Evolutionary conservation across 2,113 vertebrate genomes (phyloP).

Genomic region (Rhagologus leucostigma): DNA sequence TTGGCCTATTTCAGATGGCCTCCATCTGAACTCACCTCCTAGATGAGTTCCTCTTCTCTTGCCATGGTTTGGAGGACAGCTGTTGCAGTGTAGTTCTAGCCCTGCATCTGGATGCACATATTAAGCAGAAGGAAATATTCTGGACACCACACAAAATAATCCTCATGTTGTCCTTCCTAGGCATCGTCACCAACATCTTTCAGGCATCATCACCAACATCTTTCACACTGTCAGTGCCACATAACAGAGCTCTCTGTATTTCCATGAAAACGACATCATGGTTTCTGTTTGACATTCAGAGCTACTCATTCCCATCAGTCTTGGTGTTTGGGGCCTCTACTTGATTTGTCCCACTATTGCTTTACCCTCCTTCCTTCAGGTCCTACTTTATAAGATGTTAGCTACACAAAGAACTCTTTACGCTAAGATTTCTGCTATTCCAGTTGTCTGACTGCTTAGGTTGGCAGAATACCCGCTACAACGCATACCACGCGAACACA

Average conservation of each 20-base stretch:
- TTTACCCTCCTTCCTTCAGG: neutral
- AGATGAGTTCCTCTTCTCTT: neutral
- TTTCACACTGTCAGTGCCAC: neutral
- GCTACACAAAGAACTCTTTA: neutral
- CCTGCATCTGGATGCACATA: neutral
- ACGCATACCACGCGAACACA: accelerated
- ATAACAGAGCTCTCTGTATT: neutral
- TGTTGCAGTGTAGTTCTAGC: neutral
- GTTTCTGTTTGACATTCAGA: neutral
- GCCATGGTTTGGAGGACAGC: neutral
- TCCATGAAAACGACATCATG: neutral
- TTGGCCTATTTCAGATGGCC: neutral
- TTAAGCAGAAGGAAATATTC: neutral
- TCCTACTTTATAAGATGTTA: neutral
- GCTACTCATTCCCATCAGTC: neutral
- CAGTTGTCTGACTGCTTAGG: neutral
- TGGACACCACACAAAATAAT: neutral
- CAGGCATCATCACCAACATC: neutral
- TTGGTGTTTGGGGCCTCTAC: neutral
- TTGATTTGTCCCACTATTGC: neutral
- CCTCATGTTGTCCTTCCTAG: neutral
- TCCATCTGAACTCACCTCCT: neutral
- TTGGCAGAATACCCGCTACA: neutral
- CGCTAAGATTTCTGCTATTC: neutral
- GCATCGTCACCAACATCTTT: neutral